Evolutionary conservation across 2,888 invertebrate species (phyloP).

Genomic region (Desoria tigrina): DNA sequence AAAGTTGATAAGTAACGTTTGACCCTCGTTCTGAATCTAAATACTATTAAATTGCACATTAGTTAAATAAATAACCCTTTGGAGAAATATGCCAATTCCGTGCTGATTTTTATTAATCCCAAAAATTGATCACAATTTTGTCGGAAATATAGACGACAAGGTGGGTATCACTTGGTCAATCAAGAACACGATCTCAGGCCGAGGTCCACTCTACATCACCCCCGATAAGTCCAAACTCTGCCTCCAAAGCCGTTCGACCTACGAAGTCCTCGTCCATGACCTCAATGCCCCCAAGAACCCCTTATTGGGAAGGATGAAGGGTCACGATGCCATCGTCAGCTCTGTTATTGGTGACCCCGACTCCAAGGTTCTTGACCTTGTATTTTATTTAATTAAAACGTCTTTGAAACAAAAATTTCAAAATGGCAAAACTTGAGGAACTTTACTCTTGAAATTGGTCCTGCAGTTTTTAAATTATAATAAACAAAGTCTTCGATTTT

Average conservation of each 20-base stretch:
- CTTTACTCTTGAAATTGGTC: too few relatives aligned
- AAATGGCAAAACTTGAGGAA: too few relatives aligned
- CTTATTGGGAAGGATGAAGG: conserved; percentile 39
- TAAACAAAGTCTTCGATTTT: too few relatives aligned
- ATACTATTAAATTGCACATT: too few relatives aligned
- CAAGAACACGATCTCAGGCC: conserved; percentile 58
- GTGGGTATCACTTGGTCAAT: conserved; percentile 29
- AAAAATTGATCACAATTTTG: conserved; percentile 6
- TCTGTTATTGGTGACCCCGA: conserved; percentile 20
- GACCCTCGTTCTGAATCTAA: too few relatives aligned
- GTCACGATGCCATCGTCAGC: conserved; percentile 44
- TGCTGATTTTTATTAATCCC: neutral
- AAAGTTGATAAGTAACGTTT: too few relatives aligned
- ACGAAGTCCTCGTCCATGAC: conserved; percentile 62
- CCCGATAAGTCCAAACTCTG: conserved; percentile 59
- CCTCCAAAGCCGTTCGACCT: conserved; percentile 62
- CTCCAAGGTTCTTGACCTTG: too few relatives aligned
- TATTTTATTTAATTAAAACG: too few relatives aligned
- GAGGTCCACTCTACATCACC: conserved; percentile 61
- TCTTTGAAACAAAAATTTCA: too few relatives aligned
- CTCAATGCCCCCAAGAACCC: conserved; percentile 57
- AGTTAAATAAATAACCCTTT: neutral
- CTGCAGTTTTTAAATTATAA: too few relatives aligned
- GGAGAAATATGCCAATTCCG: too few relatives aligned
- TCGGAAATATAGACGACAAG: conserved; percentile 28